Evolutionary conservation across 2,797 vertebrate genomes (phyloP), one percentile per base, ranked within the genome.

Genomic region (Chaetophractus vellerosus): DNA sequence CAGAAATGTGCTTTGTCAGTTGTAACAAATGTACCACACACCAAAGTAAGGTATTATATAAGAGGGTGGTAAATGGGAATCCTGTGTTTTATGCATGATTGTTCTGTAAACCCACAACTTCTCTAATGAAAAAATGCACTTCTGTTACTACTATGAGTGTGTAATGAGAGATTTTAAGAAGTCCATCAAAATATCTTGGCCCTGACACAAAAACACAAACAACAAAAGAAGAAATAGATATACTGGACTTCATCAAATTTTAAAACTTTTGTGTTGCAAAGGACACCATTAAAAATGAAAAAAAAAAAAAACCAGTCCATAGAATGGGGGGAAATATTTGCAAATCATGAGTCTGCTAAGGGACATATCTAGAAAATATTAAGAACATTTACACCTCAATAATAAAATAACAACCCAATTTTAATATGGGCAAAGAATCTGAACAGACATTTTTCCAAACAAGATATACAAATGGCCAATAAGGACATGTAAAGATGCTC

Each of bases 191-290:
- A 87, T 91, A 36, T 55, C 69, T 91, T 76, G 36, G 41, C 23
- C 19, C 38, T 92, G 24, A 91, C 33, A 88, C 36, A 76, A 94
- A 96, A 79, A 36, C 38, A 92, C 11, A 90, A 79, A 38, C 26
- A 61, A 86, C 31, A 61, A 59, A 86, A 86, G 3, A 48, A 90
- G 36, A 93, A 92, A 66, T 26, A 80, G 12, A 63, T 72, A 81
- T 88, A 96, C 7, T 23, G 12, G 4, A 74, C 61, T 61, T 82
- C 64, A 90, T 90, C 9, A 91, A 97, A 91, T 68, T 90, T 57
- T 76, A 90, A 24, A 81, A 23, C 6, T 38, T 91, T 57, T 68
- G 11, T 71, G 33, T 76, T 64, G 15, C 63, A 84, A 91, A 93
- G 55, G 38, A 90, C 52, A 95, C 33, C 21, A 81, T 57, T 9